Evolutionary conservation across 2,113 vertebrate genomes (phyloP).

Genomic region (Mus spicilegus): DNA sequence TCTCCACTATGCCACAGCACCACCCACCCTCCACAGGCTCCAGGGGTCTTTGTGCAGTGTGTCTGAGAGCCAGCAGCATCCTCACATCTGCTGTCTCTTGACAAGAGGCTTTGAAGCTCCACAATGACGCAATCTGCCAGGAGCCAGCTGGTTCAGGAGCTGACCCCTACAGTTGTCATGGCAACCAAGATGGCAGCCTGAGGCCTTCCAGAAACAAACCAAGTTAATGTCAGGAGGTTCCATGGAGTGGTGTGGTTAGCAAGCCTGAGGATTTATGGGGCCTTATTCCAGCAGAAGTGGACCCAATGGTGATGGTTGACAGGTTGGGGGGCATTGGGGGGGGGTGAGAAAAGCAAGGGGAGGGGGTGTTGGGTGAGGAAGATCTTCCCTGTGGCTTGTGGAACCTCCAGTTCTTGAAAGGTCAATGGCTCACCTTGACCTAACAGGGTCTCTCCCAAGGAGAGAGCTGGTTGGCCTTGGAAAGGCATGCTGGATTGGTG

Average conservation of each 20-base stretch:
- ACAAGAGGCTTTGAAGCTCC: slow-evolving; percentile 59
- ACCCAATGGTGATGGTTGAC: background rate
- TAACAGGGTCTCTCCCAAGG: background rate
- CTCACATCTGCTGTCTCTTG: slow-evolving; percentile 77
- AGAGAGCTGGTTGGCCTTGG: background rate
- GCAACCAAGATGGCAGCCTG: slow-evolving; percentile 81
- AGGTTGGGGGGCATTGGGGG: background rate
- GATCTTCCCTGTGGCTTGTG: background rate
- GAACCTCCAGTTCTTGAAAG: background rate
- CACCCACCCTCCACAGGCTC: background rate
- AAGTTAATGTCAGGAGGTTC: background rate
- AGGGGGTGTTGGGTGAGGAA: background rate
- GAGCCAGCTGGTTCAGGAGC: slow-evolving; percentile 63
- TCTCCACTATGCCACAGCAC: background rate
- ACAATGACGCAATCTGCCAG: slow-evolving; percentile 82
- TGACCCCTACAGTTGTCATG: slow-evolving; percentile 70
- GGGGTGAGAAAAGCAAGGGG: background rate
- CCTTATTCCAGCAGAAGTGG: background rate
- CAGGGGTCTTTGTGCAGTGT: background rate
- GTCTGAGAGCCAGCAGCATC: background rate
- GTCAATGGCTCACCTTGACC: background rate
- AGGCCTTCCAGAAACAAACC: background rate
- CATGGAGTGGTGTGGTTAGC: background rate
- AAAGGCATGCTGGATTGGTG: background rate
- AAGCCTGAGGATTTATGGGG: accelerated